These are phyloP conservation scores for Galerucella calmariensis DNA, from an alignment of 2,888 invertebrate species.

Conservation along the genomic window DNA sequence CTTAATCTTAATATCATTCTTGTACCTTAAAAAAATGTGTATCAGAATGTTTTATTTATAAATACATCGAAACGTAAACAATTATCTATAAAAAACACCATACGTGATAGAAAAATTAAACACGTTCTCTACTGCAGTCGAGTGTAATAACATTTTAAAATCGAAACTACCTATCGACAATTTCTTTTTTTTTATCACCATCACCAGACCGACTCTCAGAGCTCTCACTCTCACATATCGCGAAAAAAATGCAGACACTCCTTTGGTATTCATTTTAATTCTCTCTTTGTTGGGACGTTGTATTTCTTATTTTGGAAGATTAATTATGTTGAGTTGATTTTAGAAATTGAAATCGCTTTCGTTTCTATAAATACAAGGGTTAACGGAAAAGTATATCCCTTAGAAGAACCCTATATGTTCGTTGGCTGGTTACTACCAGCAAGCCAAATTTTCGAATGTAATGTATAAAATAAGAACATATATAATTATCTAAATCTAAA, in stretches of 20 bases:
- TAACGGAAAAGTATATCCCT: too few species aligned
- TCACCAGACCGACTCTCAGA: background rate
- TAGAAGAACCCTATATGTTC: too few species aligned
- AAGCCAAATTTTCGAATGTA: too few species aligned
- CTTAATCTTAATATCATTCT: too few species aligned
- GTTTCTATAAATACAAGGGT: background rate
- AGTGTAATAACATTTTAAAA: background rate
- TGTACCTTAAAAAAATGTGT: too few species aligned
- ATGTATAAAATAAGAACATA: too few species aligned
- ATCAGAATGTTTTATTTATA: background rate
- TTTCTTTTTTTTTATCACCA: background rate
- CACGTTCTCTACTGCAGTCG: background rate
- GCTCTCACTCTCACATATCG: background rate
- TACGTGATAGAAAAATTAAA: constrained; percentile 5
- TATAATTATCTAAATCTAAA: too few species aligned
- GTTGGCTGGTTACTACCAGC: too few species aligned
- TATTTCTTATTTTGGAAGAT: constrained; percentile 4
- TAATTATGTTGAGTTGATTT: background rate
- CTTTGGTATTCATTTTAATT: background rate
- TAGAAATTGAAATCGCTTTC: constrained; percentile 25
- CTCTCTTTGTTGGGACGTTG: background rate
- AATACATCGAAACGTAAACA: constrained; percentile 4
- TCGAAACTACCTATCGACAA: background rate
- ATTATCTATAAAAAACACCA: background rate
- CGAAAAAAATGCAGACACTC: background rate